Percentiles rank a stretch among this genome's conserved stretches.
These are phyloP conservation scores for Drosophila aff. DNA, from an alignment of 1,140 invertebrate genomes.

Conservation along the genomic window DNA sequence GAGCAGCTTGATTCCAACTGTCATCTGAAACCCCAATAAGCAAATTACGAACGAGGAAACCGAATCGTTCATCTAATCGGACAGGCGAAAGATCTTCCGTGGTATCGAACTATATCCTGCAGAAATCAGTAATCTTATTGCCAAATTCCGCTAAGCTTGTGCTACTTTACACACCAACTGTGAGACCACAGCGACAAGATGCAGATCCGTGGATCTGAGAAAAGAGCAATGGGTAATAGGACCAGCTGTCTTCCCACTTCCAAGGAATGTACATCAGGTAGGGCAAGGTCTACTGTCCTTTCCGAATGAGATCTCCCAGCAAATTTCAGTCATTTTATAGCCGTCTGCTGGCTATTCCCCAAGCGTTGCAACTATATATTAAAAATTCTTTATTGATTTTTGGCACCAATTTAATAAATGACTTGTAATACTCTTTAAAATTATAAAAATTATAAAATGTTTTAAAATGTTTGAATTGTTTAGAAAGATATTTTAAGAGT, in stretches of 20 bases:
- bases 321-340: too few relatives aligned
- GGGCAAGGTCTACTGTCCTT: conserved; percentile 34
- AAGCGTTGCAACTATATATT: too few relatives aligned
- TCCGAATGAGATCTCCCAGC: too few relatives aligned
- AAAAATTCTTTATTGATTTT: too few relatives aligned
- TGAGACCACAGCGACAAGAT: conserved; percentile 59
- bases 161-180: conserved; percentile 24
- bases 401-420: too few relatives aligned
- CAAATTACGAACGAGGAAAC: conserved; percentile 74
- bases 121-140: conserved; percentile 34
- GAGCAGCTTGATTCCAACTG: conserved; percentile 57
- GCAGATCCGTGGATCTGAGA: conserved; percentile 57
- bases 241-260: conserved; percentile 58
- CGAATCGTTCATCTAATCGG: neutral
- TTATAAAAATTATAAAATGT: too few relatives aligned
- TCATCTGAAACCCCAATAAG: conserved; percentile 77
- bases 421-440: too few relatives aligned
- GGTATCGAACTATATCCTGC: conserved; percentile 45
- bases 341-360: too few relatives aligned
- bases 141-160: conserved; percentile 48
- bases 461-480: too few relatives aligned
- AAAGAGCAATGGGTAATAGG: conserved; percentile 56
- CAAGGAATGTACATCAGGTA: conserved; percentile 55
- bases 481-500: too few relatives aligned
- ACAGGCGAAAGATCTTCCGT: conserved; percentile 22